Evolutionary conservation across 2,888 invertebrate species (phyloP), one percentile per base, ranked within the genome.

Genomic region (Thalpophila matura): DNA sequence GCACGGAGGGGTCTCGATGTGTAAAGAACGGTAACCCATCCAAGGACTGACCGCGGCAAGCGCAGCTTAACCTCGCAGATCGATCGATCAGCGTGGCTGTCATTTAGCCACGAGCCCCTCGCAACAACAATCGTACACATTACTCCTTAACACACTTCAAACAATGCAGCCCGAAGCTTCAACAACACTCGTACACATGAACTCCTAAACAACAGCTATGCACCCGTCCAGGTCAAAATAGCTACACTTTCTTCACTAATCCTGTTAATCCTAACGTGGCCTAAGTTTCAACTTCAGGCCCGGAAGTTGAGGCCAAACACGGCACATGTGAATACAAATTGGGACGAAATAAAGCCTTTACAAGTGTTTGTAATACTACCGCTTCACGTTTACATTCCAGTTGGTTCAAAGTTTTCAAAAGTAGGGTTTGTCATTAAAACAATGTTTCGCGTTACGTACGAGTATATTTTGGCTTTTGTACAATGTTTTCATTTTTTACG

Each of bases 401-500:
- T 22, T 16, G n/a, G 29, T 40, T 12, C 7, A 42, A 35, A 55
- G 33, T 64, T 64, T 49, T 10, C 24, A n/a, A 20, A 31, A 20
- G 20, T 31, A n/a, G 3, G 18, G 12, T 14, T 29, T 20, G 22
- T 14, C n/a, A 65, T 45, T 37, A 33, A 49, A 64, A 65, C 43
- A 64, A 33, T 27, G 43, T 27, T 40, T 1, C n/a, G n/a, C n/a
- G n/a, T n/a, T n/a, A n/a, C n/a, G n/a, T n/a, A n/a, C n/a, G 16
- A 9, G 24, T 4, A n/a, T 29, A 16, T 16, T 51, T 29, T 46
- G 3, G 12, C 16, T 16, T 51, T 29, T 46, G 3, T 7, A 3
- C 38, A 31, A 40, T n/a, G 20, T 26, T 26, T 49, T 10, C 16
- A 33, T 59, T 16, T 40, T n/a, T n/a, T n/a, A n/a, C n/a, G n/a